Base-by-base conservation (phyloP, 1,140 invertebrate species). In the Oncopeltus fasciatus region DNA sequence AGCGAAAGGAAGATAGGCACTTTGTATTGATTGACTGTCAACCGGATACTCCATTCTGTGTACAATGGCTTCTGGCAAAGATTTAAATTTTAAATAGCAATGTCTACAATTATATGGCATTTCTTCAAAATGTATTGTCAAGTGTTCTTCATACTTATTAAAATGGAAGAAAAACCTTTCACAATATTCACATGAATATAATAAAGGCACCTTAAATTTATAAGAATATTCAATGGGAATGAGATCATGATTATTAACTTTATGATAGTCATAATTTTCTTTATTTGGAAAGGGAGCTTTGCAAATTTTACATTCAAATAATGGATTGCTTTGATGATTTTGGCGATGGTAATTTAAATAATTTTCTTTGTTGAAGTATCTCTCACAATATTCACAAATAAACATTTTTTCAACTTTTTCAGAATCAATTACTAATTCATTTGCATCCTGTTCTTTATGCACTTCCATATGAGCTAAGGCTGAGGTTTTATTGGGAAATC, bases 301-400 rank as follows among this genome's bases (percentile, higher is more conserved):
- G 56, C 67, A 68, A 18, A 60, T 33, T 63, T 68, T 65, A 59
- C 67, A 68, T 43, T 66, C 60, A 57, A n/a, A n/a, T 60, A 67
- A 27, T 60, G 58, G n/a, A 28, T 47, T 11, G 62, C 62, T 20
- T 21, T 26, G 18, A 60, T 67, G 64, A 1, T 28, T 29, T 28
- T 58, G 47, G 21, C 62, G 47, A 44, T 65, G 64, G 29, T n/a
- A 27, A 49, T 64, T 64, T 14, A 65, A 27, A 33, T 33, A 24
- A 12, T 18, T 14, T 9, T 51, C 21, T 46, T 60, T 47, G 12
- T 62, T 44, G 28, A 62, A 66, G 43, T 53, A 60, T 16, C 65
- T 57, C 38, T 64, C 63, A 60, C 67, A 68, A 60, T 61, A 68
- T 57, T 68, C 67, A 61, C 67, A 68, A 56, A 67, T 60, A 57